Base-by-base conservation (phyloP, 2,797 vertebrate species). In the Poeciliopsis infans region DNA sequence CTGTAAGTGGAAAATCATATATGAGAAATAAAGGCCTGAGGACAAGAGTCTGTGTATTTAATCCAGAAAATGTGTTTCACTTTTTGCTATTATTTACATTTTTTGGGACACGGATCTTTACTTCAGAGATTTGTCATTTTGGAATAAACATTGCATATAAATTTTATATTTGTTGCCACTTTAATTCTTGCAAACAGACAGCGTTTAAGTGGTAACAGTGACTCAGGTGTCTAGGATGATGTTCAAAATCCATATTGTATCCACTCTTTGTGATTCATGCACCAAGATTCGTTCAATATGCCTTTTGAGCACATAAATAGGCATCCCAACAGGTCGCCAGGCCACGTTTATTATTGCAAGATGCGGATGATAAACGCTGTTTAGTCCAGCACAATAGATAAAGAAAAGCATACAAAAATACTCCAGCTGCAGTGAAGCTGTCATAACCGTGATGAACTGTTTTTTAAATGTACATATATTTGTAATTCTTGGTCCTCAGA, bases 141-240 rank as follows among this genome's bases (percentile, higher is more conserved):
- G 25, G 41, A 12, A 70, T 28, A n/a, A 70, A 45, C 2, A 28
- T 25, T 25, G 39, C 64, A 68, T 39, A 20, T 4, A 45, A 3
- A 13, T 46, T 45, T 28, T 28, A n/a, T 7, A 46, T 46, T 46
- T n/a, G 46, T 46, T 46, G 25, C 68, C 28, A 70, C 23, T 28
- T 46, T 7, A 15, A 46, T 46, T 12, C 43, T 46, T 45, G 41
- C 68, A 25, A 70, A 46, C 25, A 46, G 68, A 70, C 41, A 70
- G 16, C 3, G 7, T 28, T 46, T 16, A 70, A 28, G 25, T 16
- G 41, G 25, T 70, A 46, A 70, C 11, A 46, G n/a, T 70, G 41
- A 70, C 25, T 70, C n/a, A 75, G 51, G 70, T 74, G 57, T 72
- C 75, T 45, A 53, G 77, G 47, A 53, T 46, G 36, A 47, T 2